A percentile compares a stretch with the other conserved stretches of the same genome.
Evolutionary conservation across 2,797 vertebrate genomes (phyloP).

Genomic region (Siniperca undulata): DNA sequence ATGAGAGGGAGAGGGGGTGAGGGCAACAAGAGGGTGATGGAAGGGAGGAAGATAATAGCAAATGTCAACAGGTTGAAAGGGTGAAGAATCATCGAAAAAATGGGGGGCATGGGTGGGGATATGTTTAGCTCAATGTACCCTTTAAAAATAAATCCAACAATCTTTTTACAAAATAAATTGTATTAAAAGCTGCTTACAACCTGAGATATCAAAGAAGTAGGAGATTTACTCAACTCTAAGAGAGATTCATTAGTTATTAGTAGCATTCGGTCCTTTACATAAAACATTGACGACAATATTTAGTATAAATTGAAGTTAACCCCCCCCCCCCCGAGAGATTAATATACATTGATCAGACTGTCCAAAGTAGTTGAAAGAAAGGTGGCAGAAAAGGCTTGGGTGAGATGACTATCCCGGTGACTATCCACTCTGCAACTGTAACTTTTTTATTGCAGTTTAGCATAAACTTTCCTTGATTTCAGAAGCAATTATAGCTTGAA

Average conservation of each 20-base stretch:
- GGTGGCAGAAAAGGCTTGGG: neutral
- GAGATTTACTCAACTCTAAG: neutral
- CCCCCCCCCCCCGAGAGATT: neutral
- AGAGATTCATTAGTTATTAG: neutral
- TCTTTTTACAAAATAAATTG: neutral
- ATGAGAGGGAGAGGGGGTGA: neutral
- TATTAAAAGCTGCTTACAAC: neutral
- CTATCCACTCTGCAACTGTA: slow-evolving; percentile 4
- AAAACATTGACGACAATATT: neutral
- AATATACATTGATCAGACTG: neutral
- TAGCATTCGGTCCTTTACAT: neutral
- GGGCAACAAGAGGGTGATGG: neutral
- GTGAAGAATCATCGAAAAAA: neutral
- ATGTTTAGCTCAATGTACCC: neutral
- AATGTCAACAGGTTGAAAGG: neutral
- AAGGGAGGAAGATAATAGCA: neutral
- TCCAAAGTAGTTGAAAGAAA: neutral
- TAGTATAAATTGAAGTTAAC: neutral
- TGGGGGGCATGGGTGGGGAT: neutral
- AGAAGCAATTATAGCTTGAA: slow-evolving; percentile 55
- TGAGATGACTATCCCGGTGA: slow-evolving; percentile 3
- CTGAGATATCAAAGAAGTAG: neutral
- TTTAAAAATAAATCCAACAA: neutral
- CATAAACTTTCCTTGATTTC: slow-evolving; percentile 50
- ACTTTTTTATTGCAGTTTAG: slow-evolving; percentile 32